Evolutionary conservation across 2,888 invertebrate species (phyloP).

Genomic region (Caenorhabditis sulstoni): DNA sequence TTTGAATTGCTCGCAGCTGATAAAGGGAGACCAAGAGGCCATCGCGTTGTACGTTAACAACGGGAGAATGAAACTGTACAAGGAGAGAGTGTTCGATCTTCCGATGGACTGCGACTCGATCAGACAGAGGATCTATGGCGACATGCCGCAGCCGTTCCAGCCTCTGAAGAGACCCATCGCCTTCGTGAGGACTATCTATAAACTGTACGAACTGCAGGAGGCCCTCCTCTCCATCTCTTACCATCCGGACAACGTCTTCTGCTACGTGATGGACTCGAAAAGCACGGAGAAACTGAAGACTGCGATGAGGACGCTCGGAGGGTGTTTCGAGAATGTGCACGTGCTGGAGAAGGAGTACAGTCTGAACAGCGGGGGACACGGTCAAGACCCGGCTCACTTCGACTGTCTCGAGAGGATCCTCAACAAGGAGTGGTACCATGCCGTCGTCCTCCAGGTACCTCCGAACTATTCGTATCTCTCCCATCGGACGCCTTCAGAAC

Average conservation of each 20-base stretch:
- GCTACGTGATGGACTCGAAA: slow-evolving; percentile 46
- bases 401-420: slow-evolving; percentile 47
- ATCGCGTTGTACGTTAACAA: slow-evolving; percentile 49
- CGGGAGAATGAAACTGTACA: slow-evolving; percentile 48
- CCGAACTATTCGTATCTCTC: no score
- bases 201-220: slow-evolving; percentile 57
- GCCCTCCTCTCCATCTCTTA: slow-evolving; percentile 44
- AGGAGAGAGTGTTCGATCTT: slow-evolving; percentile 38
- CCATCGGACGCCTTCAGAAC: slow-evolving; percentile 36
- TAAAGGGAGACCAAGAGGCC: slow-evolving; percentile 26
- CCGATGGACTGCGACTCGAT: slow-evolving; percentile 59
- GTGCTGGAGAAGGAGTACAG: slow-evolving; percentile 43
- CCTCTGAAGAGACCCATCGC: slow-evolving; percentile 48
- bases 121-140: slow-evolving; percentile 38
- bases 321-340: slow-evolving; percentile 44
- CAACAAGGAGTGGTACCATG: slow-evolving; percentile 48
- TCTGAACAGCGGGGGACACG: slow-evolving; percentile 52
- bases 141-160: slow-evolving; percentile 31
- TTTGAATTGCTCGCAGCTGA: slow-evolving; percentile 44
- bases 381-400: slow-evolving; percentile 54
- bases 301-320: slow-evolving; percentile 24
- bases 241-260: slow-evolving; percentile 53
- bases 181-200: slow-evolving; percentile 43
- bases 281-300: slow-evolving; percentile 30
- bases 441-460: slow-evolving; percentile 38